These are phyloP conservation scores for Ecdyonurus torrentis DNA, from an alignment of 2,888 invertebrate genomes.

Conservation along the genomic window DNA sequence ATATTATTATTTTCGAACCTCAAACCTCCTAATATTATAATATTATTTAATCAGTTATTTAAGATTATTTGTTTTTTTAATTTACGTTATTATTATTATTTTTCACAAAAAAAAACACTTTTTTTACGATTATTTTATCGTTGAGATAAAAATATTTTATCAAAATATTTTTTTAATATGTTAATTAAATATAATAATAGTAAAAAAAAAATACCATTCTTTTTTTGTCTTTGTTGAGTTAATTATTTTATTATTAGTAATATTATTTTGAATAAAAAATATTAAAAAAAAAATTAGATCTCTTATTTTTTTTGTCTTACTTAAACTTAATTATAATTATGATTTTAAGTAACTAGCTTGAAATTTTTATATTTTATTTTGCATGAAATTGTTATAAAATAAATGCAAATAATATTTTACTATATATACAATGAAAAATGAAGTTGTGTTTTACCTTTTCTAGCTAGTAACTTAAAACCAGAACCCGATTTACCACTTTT, in stretches of 20 bases:
- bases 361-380: slow-evolving; percentile 4
- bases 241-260: not conserved
- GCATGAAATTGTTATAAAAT: not conserved
- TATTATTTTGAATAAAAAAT: not conserved
- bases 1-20: not conserved
- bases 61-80: not conserved
- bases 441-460: no score
- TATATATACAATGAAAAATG: no score
- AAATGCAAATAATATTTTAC: not conserved
- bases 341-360: slow-evolving; percentile 3
- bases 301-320: not conserved
- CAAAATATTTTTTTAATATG: not conserved
- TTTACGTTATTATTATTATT: not conserved
- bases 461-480: no score
- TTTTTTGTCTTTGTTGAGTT: not conserved
- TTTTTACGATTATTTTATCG: not conserved
- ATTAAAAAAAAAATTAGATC: not conserved
- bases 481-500: no score
- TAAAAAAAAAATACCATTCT: not conserved
- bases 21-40: not conserved
- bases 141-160: not conserved
- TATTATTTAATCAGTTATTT: not conserved
- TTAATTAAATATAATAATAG: not conserved
- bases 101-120: not conserved
- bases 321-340: not conserved